Evolutionary conservation across 2,113 vertebrate species (phyloP), one percentile per base, ranked within the genome.

Genomic region (Eretmochelys imbricata): DNA sequence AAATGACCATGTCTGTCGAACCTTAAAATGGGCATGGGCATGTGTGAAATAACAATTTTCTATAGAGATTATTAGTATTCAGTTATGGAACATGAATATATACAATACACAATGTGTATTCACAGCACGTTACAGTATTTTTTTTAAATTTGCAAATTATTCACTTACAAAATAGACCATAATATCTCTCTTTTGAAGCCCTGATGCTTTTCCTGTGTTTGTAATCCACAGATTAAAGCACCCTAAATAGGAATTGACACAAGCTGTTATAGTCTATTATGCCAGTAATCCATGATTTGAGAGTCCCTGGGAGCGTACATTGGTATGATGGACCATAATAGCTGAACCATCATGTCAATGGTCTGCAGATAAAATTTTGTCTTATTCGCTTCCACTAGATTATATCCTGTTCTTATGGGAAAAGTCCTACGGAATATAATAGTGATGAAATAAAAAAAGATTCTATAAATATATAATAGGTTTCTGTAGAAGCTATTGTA

Each of bases 201-300:
- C 79, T 91, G 53, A 27, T 93, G 53, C 14, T 91, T 91, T 96
- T 93, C 49, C 46, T 91, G 55, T 91, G 46, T 51, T 13, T 1
- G 13, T 97, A 93, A 88, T 89, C 89, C 91, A 94, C 31, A 25
- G 69, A 91, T 93, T 95, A 97, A 7, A 94, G 14, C 31, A 90
- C 17, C 1, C 0, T 93, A 80, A 93, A 5, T 42, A 90, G 62
- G 82, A 86, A 87, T 20, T 90, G 54, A 89, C 69, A 76, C 65
- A 89, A 90, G 72, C 38, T 84, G 11, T 12, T 65, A 6, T 72
- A 80, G 51, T 91, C 27, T 0, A 2, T 89, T 94, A 5, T 90
- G 35, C 46, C 85, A 94, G 42, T 86, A 91, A 94, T 90, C 55
- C 0, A 0, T 54, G 78, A 6, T 79, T 94, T 91, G 93, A 89